Evolutionary conservation across 2,113 vertebrate species (phyloP).

Genomic region (Pelmatolapia mariae): DNA sequence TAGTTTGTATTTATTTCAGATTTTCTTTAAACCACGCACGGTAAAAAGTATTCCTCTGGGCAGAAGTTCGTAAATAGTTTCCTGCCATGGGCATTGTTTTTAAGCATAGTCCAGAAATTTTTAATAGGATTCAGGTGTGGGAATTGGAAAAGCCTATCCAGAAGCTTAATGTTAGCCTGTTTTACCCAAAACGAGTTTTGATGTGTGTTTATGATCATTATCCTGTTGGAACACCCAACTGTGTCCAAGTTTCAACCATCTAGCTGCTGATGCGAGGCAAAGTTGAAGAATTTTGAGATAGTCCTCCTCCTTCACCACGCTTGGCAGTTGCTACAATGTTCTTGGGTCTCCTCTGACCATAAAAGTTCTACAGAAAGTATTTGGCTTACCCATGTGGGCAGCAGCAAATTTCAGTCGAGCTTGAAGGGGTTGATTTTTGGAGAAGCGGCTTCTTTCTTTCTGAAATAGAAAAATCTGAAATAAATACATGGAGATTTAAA

Average conservation of each 20-base stretch:
- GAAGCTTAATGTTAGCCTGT: background rate
- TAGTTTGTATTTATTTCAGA: background rate
- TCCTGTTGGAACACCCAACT: background rate
- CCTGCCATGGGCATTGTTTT: background rate
- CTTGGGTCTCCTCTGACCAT: background rate
- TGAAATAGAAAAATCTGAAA: no score
- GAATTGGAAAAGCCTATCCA: background rate
- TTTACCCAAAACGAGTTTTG: background rate
- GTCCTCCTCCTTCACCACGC: background rate
- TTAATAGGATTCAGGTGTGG: background rate
- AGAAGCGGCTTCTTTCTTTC: background rate
- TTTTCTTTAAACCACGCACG: background rate
- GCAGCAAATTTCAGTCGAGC: background rate
- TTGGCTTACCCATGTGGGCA: background rate
- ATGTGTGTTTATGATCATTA: background rate
- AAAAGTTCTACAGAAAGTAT: background rate
- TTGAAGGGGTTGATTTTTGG: background rate
- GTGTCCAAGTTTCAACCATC: background rate
- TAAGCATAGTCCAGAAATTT: background rate
- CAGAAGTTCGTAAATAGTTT: background rate
- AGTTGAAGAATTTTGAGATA: background rate
- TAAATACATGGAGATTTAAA: background rate
- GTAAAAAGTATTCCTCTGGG: background rate
- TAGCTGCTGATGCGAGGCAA: background rate
- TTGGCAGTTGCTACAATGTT: background rate